phyloP scores from a whole-genome alignment of 2,797 vertebrate species.

The Argyrosomus regius region DNA sequence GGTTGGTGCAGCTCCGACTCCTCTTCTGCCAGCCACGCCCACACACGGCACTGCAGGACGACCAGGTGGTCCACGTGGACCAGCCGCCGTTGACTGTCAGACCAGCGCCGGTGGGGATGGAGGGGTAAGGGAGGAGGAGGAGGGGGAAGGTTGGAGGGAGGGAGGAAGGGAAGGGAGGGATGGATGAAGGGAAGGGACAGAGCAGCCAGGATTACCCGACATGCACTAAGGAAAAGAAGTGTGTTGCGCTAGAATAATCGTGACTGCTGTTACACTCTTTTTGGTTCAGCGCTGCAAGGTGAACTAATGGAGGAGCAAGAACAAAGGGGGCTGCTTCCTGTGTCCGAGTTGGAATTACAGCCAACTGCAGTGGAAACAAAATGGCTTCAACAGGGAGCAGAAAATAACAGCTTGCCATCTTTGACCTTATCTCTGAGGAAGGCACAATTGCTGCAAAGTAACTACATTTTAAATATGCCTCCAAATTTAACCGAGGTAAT shows the following conservation, averaged over 20 bases:
- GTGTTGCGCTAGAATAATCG: slow-evolving; percentile 67
- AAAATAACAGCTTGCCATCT: slow-evolving; percentile 52
- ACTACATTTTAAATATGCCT: slow-evolving; percentile 30
- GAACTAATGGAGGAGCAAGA: slow-evolving; percentile 63
- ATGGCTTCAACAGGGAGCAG: slow-evolving; percentile 64
- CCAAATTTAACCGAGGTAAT: slow-evolving; percentile 22
- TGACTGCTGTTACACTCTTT: slow-evolving; percentile 65
- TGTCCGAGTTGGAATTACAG: slow-evolving; percentile 52
- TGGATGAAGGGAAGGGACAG: slow-evolving; percentile 82
- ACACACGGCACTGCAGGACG: slow-evolving; percentile 96
- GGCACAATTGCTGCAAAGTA: slow-evolving; percentile 23
- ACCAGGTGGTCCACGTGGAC: slow-evolving; percentile 99
- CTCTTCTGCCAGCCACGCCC: slow-evolving; percentile 99
- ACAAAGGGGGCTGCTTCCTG: slow-evolving; percentile 59
- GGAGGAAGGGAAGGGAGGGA: slow-evolving; percentile 50
- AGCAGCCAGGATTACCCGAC: slow-evolving; percentile 90
- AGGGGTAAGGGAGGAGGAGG: slow-evolving; percentile 12
- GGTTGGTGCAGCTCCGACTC: slow-evolving; percentile 99
- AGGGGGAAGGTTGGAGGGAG: slow-evolving; percentile 16
- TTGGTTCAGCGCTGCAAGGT: slow-evolving; percentile 54
- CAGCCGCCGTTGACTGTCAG: slow-evolving; percentile 98
- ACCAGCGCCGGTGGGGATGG: slow-evolving; percentile 53
- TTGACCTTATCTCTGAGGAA: slow-evolving; percentile 50
- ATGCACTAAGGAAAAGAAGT: slow-evolving; percentile 75
- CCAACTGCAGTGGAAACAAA: slow-evolving; percentile 68